phyloP scores from a whole-genome alignment of 2,113 vertebrate genomes.

The Beaufortia kweichowensis region DNA sequence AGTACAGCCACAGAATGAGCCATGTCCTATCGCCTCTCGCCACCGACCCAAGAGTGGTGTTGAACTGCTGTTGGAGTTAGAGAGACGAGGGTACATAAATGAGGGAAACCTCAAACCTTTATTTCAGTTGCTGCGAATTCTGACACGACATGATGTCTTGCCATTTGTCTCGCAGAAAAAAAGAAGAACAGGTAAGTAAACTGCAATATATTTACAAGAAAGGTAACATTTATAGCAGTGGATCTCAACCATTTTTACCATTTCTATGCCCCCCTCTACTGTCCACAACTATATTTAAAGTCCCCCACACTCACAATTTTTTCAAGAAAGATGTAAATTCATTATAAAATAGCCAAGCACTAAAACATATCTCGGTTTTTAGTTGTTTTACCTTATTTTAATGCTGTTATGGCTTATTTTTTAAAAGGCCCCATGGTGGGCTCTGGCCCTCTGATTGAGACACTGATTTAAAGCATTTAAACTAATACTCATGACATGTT shows the following conservation, averaged over 20 bases:
- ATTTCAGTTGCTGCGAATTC: constrained; percentile 81
- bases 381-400: too few species aligned
- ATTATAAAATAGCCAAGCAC: too few species aligned
- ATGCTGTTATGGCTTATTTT: too few species aligned
- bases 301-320: too few species aligned
- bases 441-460: too few species aligned
- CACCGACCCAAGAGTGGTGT: constrained; percentile 76
- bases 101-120: constrained; percentile 82
- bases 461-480: too few species aligned
- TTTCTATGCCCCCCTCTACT: too few species aligned
- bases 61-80: constrained; percentile 82
- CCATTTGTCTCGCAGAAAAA: constrained; percentile 82
- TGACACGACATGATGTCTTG: constrained; percentile 86
- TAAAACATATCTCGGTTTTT: too few species aligned
- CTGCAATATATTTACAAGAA: neutral
- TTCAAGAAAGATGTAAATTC: too few species aligned
- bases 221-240: neutral
- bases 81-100: constrained; percentile 79
- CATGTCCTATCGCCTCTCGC: constrained; percentile 45
- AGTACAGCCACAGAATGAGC: constrained; percentile 47
- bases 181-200: constrained; percentile 80
- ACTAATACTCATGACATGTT: neutral
- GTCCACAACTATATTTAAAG: too few species aligned
- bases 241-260: too few species aligned
- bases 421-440: too few species aligned